phyloP scores from a whole-genome alignment of 2,113 vertebrate species.

The Gopherus evgoodei region DNA sequence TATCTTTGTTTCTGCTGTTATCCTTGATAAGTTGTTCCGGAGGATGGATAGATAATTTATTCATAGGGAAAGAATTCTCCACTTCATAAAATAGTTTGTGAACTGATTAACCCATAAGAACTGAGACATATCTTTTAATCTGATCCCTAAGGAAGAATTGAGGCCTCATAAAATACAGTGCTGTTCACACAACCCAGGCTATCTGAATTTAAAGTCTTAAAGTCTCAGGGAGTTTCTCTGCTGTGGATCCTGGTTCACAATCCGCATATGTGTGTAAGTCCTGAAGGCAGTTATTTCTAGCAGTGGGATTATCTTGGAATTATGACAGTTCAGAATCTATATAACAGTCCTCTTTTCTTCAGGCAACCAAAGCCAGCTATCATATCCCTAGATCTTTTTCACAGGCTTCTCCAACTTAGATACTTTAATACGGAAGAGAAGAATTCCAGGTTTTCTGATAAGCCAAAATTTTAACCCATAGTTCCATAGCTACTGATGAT shows the following conservation, averaged over 20 bases:
- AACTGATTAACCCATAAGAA: background rate
- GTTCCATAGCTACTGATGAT: background rate
- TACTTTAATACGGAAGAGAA: background rate
- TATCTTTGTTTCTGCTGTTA: slow-evolving; percentile 50
- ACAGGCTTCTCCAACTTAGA: background rate
- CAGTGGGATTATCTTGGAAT: background rate
- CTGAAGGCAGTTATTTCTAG: background rate
- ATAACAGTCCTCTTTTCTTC: background rate
- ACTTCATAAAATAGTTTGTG: background rate
- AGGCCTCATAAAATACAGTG: background rate
- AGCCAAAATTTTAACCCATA: background rate
- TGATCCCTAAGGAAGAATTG: background rate
- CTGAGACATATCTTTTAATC: background rate
- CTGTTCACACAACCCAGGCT: background rate
- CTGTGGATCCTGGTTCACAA: background rate
- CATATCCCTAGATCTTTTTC: background rate
- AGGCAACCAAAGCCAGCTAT: background rate
- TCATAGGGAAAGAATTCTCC: background rate
- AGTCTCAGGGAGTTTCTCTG: background rate
- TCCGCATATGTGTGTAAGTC: background rate
- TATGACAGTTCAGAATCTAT: background rate
- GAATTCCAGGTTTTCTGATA: background rate
- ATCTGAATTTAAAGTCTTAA: background rate
- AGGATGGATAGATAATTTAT: slow-evolving; percentile 14
- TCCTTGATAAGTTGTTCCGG: slow-evolving; percentile 40